Evolutionary conservation across 2,888 invertebrate species (phyloP).

Genomic region (Lithophane semibrunnea): DNA sequence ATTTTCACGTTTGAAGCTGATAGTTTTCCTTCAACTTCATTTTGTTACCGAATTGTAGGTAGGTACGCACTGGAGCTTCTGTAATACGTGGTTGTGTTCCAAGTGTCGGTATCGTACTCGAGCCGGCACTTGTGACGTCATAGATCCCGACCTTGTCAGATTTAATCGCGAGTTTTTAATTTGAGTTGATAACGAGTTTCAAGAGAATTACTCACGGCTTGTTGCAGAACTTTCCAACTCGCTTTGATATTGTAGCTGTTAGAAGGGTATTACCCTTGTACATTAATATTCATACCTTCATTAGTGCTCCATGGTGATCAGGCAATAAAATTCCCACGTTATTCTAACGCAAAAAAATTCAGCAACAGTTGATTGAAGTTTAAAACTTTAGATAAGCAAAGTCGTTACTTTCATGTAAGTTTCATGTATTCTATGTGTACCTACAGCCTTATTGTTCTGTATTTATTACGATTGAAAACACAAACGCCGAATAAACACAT

Average conservation of each 20-base stretch:
- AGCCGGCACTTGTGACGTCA: constrained; percentile 49
- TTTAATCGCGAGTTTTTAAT: constrained; percentile 71
- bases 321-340: not conserved
- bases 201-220: constrained; percentile 46
- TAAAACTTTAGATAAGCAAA: not conserved
- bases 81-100: not conserved
- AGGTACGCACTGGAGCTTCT: constrained; percentile 7
- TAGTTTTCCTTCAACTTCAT: not conserved
- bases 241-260: constrained; percentile 50
- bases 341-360: constrained; percentile 11
- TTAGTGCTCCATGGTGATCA: constrained; percentile 20
- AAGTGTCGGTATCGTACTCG: constrained; percentile 23
- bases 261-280: constrained; percentile 24
- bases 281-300: constrained; percentile 48
- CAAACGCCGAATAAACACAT: not conserved
- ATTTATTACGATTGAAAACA: not conserved
- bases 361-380: not conserved
- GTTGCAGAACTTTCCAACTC: constrained; percentile 30
- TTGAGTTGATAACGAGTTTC: constrained; percentile 68
- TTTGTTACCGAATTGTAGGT: not conserved
- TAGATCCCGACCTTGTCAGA: constrained; percentile 60
- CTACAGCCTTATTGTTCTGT: not conserved
- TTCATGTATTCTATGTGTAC: not conserved
- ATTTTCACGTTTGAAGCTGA: not conserved
- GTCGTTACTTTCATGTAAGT: not conserved